Base-by-base conservation (phyloP, 1,140 invertebrate species). In the Adelges cooleyi region DNA sequence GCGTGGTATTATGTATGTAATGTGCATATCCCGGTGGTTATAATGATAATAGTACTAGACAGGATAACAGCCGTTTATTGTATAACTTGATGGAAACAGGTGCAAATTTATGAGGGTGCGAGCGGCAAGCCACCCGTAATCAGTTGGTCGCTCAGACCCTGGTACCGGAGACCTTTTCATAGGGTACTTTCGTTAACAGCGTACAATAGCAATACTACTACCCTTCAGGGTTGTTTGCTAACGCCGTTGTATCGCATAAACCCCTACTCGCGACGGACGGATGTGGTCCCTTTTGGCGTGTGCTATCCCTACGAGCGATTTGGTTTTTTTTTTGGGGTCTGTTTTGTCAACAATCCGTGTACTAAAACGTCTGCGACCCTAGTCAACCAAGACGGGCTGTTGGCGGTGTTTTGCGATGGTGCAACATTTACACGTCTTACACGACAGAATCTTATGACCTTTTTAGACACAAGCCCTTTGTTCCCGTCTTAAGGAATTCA, bases 161-260 rank as follows among this genome's bases (percentile, higher is more conserved):
- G 42, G 56, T 62, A 62, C 56, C 40, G 40, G 40, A 62, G 40
- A 62, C 56, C 56, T 62, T 62, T 62, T 46, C 42, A 42, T 42
- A 62, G 56, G 56, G 56, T 62, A 13, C 56, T 2, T 5, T 29
- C 11, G 25, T 18, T 17, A 22, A 4, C 20, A 8, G 36, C n/a
- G n/a, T n/a, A n/a, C 11, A 5, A 8, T 36, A n/a, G 29, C 38
- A 9, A 25, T 33, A 6, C 5, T 33, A 18, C 40, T 5, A 8
- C 23, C 36, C 33, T 42, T 6, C 5, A 33, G 29, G 29, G 29
- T 33, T 6, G 11, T 33, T 33, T 11, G 29, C 5, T 33, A 33
- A n/a, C n/a, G 29, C 29, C 5, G 29, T 33, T 11, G 25, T 17
- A 0, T 23, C 10, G 17, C 42, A 48, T 48, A 25, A 9, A 15